These are phyloP conservation scores for Conus canariensis DNA, from an alignment of 2,888 invertebrate genomes.

Conservation along the genomic window DNA sequence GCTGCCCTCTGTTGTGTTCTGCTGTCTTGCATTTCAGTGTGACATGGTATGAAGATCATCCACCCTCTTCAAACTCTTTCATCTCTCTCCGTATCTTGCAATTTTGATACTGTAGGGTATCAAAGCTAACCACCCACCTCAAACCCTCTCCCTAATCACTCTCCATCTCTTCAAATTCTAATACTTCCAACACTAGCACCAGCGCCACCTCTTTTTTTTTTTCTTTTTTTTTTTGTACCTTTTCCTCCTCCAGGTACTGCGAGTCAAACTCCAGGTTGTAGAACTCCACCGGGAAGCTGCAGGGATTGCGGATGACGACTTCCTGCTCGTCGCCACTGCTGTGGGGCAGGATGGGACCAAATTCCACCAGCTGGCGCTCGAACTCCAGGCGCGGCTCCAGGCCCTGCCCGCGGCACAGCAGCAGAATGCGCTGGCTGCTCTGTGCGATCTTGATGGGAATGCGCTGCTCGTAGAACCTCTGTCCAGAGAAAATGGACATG, in stretches of 20 bases:
- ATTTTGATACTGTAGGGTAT: too few relatives aligned
- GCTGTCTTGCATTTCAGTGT: too few relatives aligned
- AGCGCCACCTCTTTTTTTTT: too few relatives aligned
- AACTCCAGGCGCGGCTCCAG: slow-evolving; percentile 78
- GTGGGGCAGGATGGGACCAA: slow-evolving; percentile 85
- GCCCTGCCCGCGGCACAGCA: slow-evolving; percentile 77
- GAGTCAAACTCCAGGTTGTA: slow-evolving; percentile 85
- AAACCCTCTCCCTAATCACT: too few relatives aligned
- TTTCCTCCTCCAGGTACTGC: slow-evolving; percentile 77
- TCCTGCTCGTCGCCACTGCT: slow-evolving; percentile 82
- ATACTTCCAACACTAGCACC: too few relatives aligned
- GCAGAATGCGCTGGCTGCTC: slow-evolving; percentile 77
- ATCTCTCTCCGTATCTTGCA: too few relatives aligned
- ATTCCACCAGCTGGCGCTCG: slow-evolving; percentile 80
- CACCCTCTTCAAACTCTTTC: too few relatives aligned
- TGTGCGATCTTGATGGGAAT: slow-evolving; percentile 76
- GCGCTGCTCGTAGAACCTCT: slow-evolving; percentile 77
- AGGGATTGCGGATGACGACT: slow-evolving; percentile 84
- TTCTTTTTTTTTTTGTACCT: slow-evolving; percentile 57
- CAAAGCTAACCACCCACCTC: too few relatives aligned
- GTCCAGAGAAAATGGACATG: slow-evolving; percentile 40
- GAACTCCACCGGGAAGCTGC: slow-evolving; percentile 85
- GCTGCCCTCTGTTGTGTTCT: too few relatives aligned
- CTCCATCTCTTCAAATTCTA: too few relatives aligned
- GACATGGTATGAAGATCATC: too few relatives aligned